A percentile compares a stretch with the other conserved stretches of the same genome.
These are phyloP conservation scores for Myathropa florea DNA, from an alignment of 2,888 invertebrate genomes.

Conservation along the genomic window DNA sequence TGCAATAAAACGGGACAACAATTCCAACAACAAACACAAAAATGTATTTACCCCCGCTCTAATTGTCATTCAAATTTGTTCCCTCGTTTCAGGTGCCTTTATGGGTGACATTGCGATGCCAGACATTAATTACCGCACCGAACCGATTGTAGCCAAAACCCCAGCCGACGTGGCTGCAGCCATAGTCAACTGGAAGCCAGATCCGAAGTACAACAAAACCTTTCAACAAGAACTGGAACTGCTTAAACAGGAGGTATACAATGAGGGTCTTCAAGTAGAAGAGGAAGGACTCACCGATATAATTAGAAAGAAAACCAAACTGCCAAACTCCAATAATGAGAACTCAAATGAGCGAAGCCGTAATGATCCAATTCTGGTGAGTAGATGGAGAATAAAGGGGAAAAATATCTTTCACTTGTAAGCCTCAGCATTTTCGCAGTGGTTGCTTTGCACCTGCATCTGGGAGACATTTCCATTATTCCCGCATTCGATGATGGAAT, in stretches of 20 bases:
- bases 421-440: conserved; percentile 1
- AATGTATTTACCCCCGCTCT: neutral
- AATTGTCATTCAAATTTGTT: conserved; percentile 17
- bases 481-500: conserved; percentile 29
- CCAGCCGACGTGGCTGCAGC: conserved; percentile 60
- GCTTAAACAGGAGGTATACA: conserved; percentile 89
- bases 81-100: conserved; percentile 86
- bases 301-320: conserved; percentile 86
- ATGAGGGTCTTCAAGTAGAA: conserved; percentile 91
- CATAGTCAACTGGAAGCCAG: conserved; percentile 69
- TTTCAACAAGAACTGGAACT: conserved; percentile 90
- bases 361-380: conserved; percentile 76
- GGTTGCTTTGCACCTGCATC: conserved; percentile 37
- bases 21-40: neutral
- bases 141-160: conserved; percentile 73
- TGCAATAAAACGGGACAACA: neutral
- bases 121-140: conserved; percentile 81
- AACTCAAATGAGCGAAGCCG: conserved; percentile 79
- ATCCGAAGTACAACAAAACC: conserved; percentile 83
- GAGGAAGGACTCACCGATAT: conserved; percentile 91
- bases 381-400: conserved; percentile 48
- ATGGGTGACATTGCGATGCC: conserved; percentile 93
- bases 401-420: conserved; percentile 23
- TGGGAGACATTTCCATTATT: conserved; percentile 53
- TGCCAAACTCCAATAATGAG: conserved; percentile 82